A percentile compares a stretch with the other conserved stretches of the same genome.
These are phyloP conservation scores for Enteromius viviparus DNA, from an alignment of 2,797 vertebrate genomes.

Conservation along the genomic window DNA sequence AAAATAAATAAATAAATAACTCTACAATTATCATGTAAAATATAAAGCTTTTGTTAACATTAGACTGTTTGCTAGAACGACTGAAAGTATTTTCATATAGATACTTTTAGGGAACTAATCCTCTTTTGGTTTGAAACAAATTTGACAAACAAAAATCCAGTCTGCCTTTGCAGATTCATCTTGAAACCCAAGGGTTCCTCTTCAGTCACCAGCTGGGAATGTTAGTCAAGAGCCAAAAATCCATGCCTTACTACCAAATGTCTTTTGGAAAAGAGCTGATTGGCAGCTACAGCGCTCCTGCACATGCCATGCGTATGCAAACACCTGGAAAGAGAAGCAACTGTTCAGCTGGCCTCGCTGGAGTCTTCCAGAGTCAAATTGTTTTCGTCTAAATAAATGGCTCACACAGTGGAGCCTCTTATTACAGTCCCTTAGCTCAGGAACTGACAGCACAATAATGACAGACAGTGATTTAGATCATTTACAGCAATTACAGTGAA, in stretches of 20 bases:
- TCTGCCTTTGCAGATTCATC: background rate
- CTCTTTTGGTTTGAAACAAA: background rate
- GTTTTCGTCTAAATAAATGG: constrained; percentile 24
- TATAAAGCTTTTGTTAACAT: background rate
- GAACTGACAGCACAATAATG: constrained; percentile 30
- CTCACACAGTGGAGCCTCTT: constrained; percentile 6
- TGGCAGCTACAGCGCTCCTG: background rate
- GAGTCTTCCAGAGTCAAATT: constrained; percentile 35
- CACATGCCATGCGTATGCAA: constrained; percentile 2
- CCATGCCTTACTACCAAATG: background rate
- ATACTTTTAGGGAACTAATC: background rate
- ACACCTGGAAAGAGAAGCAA: constrained; percentile 3
- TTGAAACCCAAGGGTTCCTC: background rate
- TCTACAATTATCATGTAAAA: background rate
- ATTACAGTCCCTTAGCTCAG: constrained; percentile 11
- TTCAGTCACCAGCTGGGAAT: constrained; percentile 19
- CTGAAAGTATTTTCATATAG: background rate
- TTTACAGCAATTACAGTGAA: constrained; percentile 32
- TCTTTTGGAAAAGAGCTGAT: background rate
- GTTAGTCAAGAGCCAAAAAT: constrained; percentile 19
- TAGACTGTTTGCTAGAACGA: background rate
- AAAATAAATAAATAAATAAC: background rate
- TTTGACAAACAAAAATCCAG: background rate
- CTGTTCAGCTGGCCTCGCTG: background rate
- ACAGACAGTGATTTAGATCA: constrained; percentile 31